Base-by-base conservation (phyloP, 1,140 invertebrate genomes). In the Caenorhabditis inopinata region DNA sequence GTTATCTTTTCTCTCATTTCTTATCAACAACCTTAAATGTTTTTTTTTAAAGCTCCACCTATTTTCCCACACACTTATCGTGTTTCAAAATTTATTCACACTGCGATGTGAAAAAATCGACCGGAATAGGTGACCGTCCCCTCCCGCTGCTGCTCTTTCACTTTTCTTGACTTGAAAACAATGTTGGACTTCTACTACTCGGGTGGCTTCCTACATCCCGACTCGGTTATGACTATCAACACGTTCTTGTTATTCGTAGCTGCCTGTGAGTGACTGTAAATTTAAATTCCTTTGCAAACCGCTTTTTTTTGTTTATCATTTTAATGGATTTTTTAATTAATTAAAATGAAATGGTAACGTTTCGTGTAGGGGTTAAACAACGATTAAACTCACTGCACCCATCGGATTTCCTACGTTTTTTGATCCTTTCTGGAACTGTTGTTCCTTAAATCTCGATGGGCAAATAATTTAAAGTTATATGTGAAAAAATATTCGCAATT, bases 11-110 rank as follows among this genome's bases (percentile, higher is more conserved):
- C 11, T 58, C 51, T 11, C n/a, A 23, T 4, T 32, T 16, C 12
- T 32, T 21, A 14, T 4, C 27, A 32, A 23, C 23, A 9, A 25
- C 18, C n/a, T 68, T 68, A 68, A 68, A 68, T 21, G 38, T 7
- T 14, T 68, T 68, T 68, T n/a, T n/a, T n/a, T n/a, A n/a, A 68
- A 68, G 58, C 58, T 68, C 58, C 58, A 32, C 58, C 58, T 32
- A n/a, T 32, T 32, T 68, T 42, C 38, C 38, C 38, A 42, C 38
- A 42, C 38, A 42, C 38, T 42, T 42, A 42, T 14, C 38, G 38
- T 42, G 38, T 42, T 42, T 42, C n/a, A n/a, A n/a, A n/a, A n/a
- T n/a, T n/a, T 11, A 14, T 32, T 68, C 58, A 68, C 32, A 68
- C 7, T 42, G 32, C 29, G 32, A 38, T 68, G 58, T 42, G 32